Percentiles rank a stretch among this genome's conserved stretches.
These are phyloP conservation scores for Drosophila sulfurigaster DNA, from an alignment of 1,140 invertebrate genomes.

Conservation along the genomic window DNA sequence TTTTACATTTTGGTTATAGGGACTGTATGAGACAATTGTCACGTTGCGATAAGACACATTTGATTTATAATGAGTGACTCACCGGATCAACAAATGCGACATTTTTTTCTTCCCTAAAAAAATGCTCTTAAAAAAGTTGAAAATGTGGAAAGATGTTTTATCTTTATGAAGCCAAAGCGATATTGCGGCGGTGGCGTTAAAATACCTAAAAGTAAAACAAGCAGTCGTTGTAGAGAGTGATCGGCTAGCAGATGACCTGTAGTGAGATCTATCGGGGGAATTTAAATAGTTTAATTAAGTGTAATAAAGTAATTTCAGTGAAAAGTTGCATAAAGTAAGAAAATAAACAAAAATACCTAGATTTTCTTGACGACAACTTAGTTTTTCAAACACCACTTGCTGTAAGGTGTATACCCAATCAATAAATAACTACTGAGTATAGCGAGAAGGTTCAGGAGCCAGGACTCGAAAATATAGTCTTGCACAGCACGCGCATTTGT, in stretches of 20 bases:
- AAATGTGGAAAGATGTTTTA: conserved; percentile 77
- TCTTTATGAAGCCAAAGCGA: conserved; percentile 73
- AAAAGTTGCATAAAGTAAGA: too few species aligned
- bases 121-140: conserved; percentile 51
- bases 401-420: neutral
- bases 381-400: neutral
- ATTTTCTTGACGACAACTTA: too few species aligned
- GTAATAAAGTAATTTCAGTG: neutral
- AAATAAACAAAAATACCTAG: too few species aligned
- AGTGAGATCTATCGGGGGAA: neutral
- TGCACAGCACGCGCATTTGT: conserved; percentile 44
- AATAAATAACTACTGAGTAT: neutral
- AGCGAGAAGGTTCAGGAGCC: neutral
- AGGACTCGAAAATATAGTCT: neutral
- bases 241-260: conserved; percentile 8
- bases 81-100: conserved; percentile 51
- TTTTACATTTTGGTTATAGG: conserved; percentile 7
- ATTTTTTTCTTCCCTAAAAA: conserved; percentile 24
- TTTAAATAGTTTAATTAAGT: neutral
- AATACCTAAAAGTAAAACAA: conserved; percentile 64
- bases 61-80: conserved; percentile 81
- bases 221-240: conserved; percentile 13
- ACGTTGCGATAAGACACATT: conserved; percentile 69
- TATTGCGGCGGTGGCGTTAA: conserved; percentile 75
- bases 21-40: conserved; percentile 46